Percentiles rank a stretch among this genome's conserved stretches.
These are phyloP conservation scores for Rostratula benghalensis DNA, from an alignment of 2,113 vertebrate genomes.

Conservation along the genomic window DNA sequence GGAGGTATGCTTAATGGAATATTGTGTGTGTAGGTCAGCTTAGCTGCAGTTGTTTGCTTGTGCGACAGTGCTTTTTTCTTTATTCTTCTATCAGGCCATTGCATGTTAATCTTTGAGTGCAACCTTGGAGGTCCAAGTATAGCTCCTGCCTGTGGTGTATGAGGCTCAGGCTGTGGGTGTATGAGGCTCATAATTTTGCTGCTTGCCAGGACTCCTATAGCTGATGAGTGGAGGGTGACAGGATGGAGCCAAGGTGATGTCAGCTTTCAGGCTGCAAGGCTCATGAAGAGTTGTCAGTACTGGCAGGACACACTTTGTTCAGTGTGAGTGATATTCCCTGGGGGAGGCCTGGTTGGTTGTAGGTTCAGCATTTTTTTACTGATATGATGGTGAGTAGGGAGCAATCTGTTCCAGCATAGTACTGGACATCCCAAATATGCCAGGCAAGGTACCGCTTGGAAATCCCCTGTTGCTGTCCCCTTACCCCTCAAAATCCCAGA, in stretches of 20 bases:
- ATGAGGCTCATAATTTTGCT: not conserved
- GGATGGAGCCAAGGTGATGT: not conserved
- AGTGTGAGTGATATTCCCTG: not conserved
- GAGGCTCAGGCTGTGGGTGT: not conserved
- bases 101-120: not conserved
- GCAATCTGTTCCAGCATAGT: not conserved
- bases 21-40: not conserved
- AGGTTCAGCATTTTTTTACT: not conserved
- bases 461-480: not conserved
- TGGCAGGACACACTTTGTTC: not conserved
- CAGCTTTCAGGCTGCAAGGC: not conserved
- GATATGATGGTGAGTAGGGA: not conserved
- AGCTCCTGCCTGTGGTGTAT: not conserved
- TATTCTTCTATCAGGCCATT: not conserved
- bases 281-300: not conserved
- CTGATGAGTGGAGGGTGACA: not conserved
- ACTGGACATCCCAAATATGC: not conserved
- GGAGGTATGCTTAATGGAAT: not conserved
- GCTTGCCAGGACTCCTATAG: not conserved
- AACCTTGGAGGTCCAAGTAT: not conserved
- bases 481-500: not conserved
- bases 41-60: not conserved
- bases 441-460: not conserved
- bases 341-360: not conserved
- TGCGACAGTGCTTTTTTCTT: not conserved